phyloP scores from a whole-genome alignment of 1,140 invertebrate genomes.

The Neotoxoptera formosana region DNA sequence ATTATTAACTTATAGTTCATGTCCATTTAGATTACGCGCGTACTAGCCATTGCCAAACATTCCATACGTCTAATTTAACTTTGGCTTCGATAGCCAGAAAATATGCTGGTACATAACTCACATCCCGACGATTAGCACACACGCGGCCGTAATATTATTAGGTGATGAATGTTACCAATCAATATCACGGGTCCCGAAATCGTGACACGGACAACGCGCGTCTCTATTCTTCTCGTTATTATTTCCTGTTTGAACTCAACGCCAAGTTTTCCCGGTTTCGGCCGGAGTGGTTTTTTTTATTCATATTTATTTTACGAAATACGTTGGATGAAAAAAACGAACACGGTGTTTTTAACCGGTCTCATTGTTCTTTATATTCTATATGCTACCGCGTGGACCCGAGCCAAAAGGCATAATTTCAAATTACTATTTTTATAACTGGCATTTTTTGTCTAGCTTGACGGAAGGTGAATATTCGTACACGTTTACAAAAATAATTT shows the following conservation, averaged over 20 bases:
- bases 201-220: not conserved
- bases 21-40: constrained; percentile 18
- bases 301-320: constrained; percentile 46
- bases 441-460: constrained; percentile 26
- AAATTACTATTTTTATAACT: constrained; percentile 56
- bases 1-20: constrained; percentile 36
- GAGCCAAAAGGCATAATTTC: constrained; percentile 56
- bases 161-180: constrained; percentile 16
- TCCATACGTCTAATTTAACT: constrained; percentile 36
- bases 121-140: constrained; percentile 24
- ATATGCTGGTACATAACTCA: not conserved
- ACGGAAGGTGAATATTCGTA: constrained; percentile 33
- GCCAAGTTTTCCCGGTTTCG: constrained; percentile 23
- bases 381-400: not conserved
- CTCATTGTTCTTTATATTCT: constrained; percentile 43
- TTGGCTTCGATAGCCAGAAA: constrained; percentile 33
- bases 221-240: not conserved
- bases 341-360: not conserved
- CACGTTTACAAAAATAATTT: not conserved
- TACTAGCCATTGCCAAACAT: constrained; percentile 26
- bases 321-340: not conserved
- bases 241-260: constrained; percentile 40
- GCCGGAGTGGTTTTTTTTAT: not conserved
- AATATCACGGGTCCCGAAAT: not conserved
- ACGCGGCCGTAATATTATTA: not conserved